phyloP scores from a whole-genome alignment of 1,140 invertebrate genomes.

The Mamestra configurata region DNA sequence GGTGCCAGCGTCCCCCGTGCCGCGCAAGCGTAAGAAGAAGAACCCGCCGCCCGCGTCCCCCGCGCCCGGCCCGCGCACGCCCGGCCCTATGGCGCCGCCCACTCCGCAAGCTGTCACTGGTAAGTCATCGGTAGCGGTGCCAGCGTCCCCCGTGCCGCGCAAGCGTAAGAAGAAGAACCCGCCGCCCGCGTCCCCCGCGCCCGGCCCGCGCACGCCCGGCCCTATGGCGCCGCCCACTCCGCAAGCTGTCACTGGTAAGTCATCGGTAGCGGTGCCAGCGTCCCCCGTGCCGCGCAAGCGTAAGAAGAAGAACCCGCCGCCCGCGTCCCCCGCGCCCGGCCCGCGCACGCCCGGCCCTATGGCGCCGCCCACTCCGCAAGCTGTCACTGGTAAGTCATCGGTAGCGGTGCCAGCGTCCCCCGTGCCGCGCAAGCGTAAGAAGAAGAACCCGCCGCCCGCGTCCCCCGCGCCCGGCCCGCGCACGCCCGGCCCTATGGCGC shows the following conservation, averaged over 20 bases:
- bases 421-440: conserved; percentile 72
- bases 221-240: conserved; percentile 58
- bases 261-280: conserved; percentile 54
- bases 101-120: conserved; percentile 43
- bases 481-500: too few species aligned
- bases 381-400: too few species aligned
- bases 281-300: conserved; percentile 73
- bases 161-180: conserved; percentile 75
- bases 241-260: conserved; percentile 13
- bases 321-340: too few species aligned
- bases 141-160: conserved; percentile 68
- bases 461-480: too few species aligned
- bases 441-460: too few species aligned
- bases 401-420: conserved; percentile 69
- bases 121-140: conserved; percentile 52
- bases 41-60: conserved; percentile 40
- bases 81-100: conserved; percentile 54
- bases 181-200: conserved; percentile 35
- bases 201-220: conserved; percentile 45
- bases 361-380: too few species aligned
- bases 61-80: conserved; percentile 48
- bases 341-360: too few species aligned
- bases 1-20: conserved; percentile 67
- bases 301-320: too few species aligned
- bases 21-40: conserved; percentile 77